Conservation (phyloP, 2,888 invertebrate genomes). For the Asteroscopus sphinx region DNA sequence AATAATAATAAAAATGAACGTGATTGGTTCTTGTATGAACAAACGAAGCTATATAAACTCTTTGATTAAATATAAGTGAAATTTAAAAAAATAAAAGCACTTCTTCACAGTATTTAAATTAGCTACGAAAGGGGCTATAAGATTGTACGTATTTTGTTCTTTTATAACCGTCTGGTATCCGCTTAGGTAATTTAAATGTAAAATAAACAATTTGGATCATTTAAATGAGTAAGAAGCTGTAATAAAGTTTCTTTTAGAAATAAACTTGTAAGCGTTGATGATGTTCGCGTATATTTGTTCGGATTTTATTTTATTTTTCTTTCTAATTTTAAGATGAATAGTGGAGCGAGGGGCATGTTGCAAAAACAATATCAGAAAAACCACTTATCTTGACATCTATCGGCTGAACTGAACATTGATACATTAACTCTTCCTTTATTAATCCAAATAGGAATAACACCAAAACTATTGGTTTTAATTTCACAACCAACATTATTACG, state of each 20-base stretch:
- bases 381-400: no score
- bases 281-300: neutral
- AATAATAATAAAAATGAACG: constrained; percentile 69
- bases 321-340: no score
- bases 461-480: no score
- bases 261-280: constrained; percentile 19
- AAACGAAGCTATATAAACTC: constrained; percentile 48
- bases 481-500: no score
- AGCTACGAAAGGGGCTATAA: constrained; percentile 2
- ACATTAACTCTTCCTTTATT: no score
- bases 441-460: no score
- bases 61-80: constrained; percentile 56
- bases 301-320: neutral
- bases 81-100: constrained; percentile 42
- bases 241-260: constrained; percentile 25
- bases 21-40: constrained; percentile 69
- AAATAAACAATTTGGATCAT: constrained; percentile 22
- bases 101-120: constrained; percentile 19
- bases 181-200: constrained; percentile 17
- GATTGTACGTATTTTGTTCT: constrained; percentile 13
- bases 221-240: constrained; percentile 21
- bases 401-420: no score
- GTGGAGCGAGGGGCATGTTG: no score
- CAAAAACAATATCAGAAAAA: no score
- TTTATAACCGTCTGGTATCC: constrained; percentile 11